phyloP scores from a whole-genome alignment of 2,888 invertebrate species.

The Cremastinae sp. region DNA sequence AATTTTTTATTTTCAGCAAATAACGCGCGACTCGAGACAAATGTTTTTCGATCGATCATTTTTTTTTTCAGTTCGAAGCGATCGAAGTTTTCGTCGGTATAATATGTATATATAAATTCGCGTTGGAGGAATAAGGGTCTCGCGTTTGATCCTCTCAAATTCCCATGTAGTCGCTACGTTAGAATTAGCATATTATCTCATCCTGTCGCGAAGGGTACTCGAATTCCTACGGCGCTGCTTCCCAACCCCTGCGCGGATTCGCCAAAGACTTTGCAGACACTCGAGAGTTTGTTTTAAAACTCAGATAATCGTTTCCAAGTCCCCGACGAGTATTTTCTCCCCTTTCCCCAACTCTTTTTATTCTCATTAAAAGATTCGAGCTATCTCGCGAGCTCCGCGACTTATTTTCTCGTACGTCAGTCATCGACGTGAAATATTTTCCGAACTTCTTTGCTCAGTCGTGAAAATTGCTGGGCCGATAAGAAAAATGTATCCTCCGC shows the following conservation, averaged over 20 bases:
- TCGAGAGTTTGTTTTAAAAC: constrained; percentile 79
- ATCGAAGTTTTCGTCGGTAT: constrained; percentile 22
- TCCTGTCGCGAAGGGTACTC: constrained; percentile 58
- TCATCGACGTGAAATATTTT: constrained; percentile 10
- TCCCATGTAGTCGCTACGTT: constrained; percentile 74
- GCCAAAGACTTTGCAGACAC: constrained; percentile 78
- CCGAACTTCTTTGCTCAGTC: no score
- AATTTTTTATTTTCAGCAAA: not conserved
- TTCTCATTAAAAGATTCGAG: not conserved
- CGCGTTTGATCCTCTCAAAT: constrained; percentile 77
- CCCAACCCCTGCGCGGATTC: constrained; percentile 67
- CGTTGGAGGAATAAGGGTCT: no score
- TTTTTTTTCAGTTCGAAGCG: constrained; percentile 5
- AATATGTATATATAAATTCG: constrained; percentile 38
- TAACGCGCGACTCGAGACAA: not conserved
- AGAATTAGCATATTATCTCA: constrained; percentile 78
- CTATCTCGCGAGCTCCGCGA: constrained; percentile 51
- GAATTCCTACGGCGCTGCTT: constrained; percentile 20
- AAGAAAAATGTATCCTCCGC: no score
- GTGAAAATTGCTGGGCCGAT: no score
- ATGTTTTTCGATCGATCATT: not conserved
- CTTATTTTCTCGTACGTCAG: constrained; percentile 41
- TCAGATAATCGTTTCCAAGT: constrained; percentile 78
- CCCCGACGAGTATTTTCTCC: constrained; percentile 57
- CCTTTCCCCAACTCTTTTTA: constrained; percentile 3